Evolutionary conservation across 2,888 invertebrate genomes (phyloP).

Genomic region (Cylindroiulus punctatus): DNA sequence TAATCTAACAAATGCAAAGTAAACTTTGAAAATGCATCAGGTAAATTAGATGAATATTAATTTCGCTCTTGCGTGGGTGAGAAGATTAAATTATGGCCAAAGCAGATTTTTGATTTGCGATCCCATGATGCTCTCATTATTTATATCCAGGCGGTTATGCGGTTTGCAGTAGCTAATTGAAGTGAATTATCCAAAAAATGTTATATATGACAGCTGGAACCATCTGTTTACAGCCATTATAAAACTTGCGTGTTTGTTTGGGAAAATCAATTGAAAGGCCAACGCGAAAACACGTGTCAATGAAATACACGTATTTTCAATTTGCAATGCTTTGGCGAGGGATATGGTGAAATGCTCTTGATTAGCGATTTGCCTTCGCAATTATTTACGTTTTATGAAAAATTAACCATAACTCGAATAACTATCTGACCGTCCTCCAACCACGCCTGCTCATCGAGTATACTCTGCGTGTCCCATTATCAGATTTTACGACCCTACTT

Average conservation of each 20-base stretch:
- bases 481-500: not conserved
- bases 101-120: too few relatives aligned
- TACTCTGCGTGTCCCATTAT: not conserved
- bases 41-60: too few relatives aligned
- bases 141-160: not conserved
- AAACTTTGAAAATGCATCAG: too few relatives aligned
- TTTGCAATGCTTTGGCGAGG: not conserved
- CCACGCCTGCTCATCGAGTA: not conserved
- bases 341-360: not conserved
- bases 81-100: too few relatives aligned
- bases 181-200: not conserved
- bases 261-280: not conserved
- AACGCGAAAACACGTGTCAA: not conserved
- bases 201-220: not conserved
- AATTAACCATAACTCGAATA: not conserved
- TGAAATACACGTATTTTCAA: not conserved
- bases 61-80: too few relatives aligned
- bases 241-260: not conserved
- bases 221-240: not conserved
- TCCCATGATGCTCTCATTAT: too few relatives aligned
- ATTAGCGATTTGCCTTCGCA: not conserved
- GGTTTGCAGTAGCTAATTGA: not conserved
- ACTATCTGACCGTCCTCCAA: not conserved
- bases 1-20: too few relatives aligned
- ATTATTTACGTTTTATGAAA: not conserved